These are phyloP conservation scores for Ardeotis arabs DNA, from an alignment of 2,113 vertebrate species.

Conservation along the genomic window DNA sequence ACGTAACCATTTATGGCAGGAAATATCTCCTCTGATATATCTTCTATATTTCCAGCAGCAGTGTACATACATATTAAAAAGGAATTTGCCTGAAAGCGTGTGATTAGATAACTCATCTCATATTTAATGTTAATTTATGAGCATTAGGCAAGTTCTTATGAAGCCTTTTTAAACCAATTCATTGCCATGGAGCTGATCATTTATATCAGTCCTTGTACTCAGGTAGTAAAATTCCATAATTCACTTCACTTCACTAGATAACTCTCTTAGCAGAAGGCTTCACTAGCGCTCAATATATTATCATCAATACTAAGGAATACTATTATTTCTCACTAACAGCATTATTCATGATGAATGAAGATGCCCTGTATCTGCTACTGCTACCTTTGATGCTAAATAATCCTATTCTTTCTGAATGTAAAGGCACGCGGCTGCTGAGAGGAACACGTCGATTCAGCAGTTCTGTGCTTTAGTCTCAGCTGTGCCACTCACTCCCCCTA, in stretches of 20 bases:
- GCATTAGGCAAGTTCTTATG: slow-evolving; percentile 66
- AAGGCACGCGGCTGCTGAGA: neutral
- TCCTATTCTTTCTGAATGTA: neutral
- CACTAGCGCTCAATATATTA: slow-evolving; percentile 28
- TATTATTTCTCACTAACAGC: slow-evolving; percentile 56
- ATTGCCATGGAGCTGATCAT: slow-evolving; percentile 50
- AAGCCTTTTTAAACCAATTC: slow-evolving; percentile 64
- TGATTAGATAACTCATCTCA: slow-evolving; percentile 56
- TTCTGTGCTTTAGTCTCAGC: neutral
- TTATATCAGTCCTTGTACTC: slow-evolving; percentile 55
- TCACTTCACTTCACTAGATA: slow-evolving; percentile 49
- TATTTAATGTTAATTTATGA: slow-evolving; percentile 73
- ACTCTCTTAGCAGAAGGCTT: slow-evolving; percentile 50
- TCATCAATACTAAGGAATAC: slow-evolving; percentile 53
- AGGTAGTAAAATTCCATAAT: slow-evolving; percentile 70
- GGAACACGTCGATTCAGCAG: neutral
- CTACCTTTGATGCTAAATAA: slow-evolving; percentile 48
- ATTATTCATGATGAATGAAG: slow-evolving; percentile 50
- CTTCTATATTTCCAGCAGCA: slow-evolving; percentile 29
- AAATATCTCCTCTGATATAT: slow-evolving; percentile 30
- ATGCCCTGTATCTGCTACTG: neutral
- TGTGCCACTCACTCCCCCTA: neutral
- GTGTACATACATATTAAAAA: slow-evolving; percentile 62
- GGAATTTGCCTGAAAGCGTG: slow-evolving; percentile 53
- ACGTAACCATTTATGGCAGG: neutral